These are phyloP conservation scores for Cirrhinus mrigala DNA, from an alignment of 2,797 vertebrate species.

Conservation along the genomic window DNA sequence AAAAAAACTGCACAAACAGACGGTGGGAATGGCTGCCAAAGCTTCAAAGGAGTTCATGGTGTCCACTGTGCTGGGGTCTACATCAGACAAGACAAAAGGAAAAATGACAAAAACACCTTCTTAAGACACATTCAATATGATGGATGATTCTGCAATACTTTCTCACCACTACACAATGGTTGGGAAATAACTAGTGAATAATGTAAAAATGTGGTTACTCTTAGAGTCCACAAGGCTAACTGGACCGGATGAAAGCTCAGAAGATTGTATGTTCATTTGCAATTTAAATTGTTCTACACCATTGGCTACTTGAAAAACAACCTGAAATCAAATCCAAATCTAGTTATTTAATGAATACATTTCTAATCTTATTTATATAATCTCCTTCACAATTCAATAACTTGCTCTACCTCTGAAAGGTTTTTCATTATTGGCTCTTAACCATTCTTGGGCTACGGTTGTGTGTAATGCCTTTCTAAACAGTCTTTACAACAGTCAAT, in stretches of 20 bases:
- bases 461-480: neutral
- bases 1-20: constrained; percentile 43
- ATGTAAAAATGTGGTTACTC: constrained; percentile 28
- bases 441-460: neutral
- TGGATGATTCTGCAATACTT: neutral
- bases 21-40: constrained; percentile 57
- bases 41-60: constrained; percentile 57
- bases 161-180: neutral
- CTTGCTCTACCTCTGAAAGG: neutral
- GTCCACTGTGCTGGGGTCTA: constrained; percentile 21
- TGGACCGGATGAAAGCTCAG: neutral
- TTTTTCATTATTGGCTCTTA: neutral
- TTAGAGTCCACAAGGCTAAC: constrained; percentile 7
- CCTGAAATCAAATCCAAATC: neutral
- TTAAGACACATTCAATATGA: constrained; percentile 5
- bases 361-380: neutral
- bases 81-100: constrained; percentile 9
- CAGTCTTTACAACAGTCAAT: neutral
- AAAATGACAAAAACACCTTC: neutral
- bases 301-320: neutral
- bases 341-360: neutral
- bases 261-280: neutral
- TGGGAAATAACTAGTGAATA: constrained; percentile 35
- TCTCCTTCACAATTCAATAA: neutral
- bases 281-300: neutral